phyloP scores from a whole-genome alignment of 2,113 vertebrate species.

The Vicugna pacos region DNA sequence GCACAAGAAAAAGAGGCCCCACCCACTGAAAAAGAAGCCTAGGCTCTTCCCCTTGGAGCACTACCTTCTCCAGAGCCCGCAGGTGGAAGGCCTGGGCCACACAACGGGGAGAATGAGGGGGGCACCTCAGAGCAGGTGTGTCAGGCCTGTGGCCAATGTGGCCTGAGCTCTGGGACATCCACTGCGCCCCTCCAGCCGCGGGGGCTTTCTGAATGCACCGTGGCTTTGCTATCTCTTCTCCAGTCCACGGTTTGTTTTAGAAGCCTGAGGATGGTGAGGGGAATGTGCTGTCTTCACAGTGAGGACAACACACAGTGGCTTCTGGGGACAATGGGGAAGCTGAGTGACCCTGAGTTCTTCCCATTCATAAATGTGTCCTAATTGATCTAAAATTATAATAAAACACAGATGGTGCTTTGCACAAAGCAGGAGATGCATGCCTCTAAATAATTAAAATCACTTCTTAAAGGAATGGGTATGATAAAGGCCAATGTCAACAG shows the following conservation, averaged over 20 bases:
- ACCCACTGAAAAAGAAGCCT: neutral
- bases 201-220: neutral
- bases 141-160: neutral
- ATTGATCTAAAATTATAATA: conserved; percentile 57
- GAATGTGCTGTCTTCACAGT: neutral
- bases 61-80: neutral
- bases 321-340: neutral
- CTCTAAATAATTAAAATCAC: conserved; percentile 55
- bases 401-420: conserved; percentile 41
- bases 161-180: neutral
- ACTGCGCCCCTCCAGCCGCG: neutral
- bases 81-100: neutral
- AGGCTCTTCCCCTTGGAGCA: neutral
- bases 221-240: neutral
- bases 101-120: neutral
- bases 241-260: neutral
- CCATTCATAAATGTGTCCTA: neutral
- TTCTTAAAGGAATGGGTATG: conserved; percentile 15
- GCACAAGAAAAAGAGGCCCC: neutral
- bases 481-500: conserved; percentile 22
- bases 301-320: neutral
- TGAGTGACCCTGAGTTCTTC: conserved; percentile 26
- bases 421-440: neutral
- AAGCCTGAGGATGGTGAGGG: neutral
- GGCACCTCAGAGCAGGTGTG: neutral